Evolutionary conservation across 2,113 vertebrate species (phyloP).

Genomic region (Tetrao urogallus): DNA sequence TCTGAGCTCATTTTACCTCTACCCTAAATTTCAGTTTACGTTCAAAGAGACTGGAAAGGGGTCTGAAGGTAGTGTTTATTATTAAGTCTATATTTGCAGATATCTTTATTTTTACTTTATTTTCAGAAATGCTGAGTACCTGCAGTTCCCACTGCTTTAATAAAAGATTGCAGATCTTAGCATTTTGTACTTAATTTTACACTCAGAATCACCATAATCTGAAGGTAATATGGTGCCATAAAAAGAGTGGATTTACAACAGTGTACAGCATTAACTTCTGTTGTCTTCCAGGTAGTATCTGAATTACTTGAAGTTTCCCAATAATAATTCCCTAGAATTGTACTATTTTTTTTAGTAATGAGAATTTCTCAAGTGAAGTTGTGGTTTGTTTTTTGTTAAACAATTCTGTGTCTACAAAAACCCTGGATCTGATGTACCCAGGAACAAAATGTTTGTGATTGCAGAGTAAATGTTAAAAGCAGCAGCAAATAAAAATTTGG

Average conservation of each 20-base stretch:
- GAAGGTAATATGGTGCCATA: background rate
- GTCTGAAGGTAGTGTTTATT: background rate
- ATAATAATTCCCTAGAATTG: background rate
- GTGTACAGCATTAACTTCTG: background rate
- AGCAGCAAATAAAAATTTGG: conserved; percentile 11
- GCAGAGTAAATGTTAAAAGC: conserved; percentile 17
- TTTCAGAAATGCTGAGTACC: background rate
- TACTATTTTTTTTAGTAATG: background rate
- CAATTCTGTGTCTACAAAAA: background rate
- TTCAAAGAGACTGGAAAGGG: background rate
- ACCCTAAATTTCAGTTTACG: background rate
- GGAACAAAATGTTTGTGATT: conserved; percentile 24
- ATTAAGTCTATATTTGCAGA: background rate
- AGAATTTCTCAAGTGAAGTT: background rate
- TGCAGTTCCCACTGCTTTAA: background rate
- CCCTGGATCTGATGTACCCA: background rate
- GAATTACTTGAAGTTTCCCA: conserved; percentile 13
- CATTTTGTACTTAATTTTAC: background rate
- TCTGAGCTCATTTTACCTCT: background rate
- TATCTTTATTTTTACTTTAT: background rate
- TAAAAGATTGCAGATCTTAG: background rate
- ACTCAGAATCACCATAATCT: background rate
- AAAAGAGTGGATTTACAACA: background rate
- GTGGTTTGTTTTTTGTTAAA: conserved; percentile 18
- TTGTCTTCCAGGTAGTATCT: background rate